Evolutionary conservation across 1,140 invertebrate species (phyloP), one percentile per base, ranked within the genome.

Genomic region (Zaprionus kolodkinae): DNA sequence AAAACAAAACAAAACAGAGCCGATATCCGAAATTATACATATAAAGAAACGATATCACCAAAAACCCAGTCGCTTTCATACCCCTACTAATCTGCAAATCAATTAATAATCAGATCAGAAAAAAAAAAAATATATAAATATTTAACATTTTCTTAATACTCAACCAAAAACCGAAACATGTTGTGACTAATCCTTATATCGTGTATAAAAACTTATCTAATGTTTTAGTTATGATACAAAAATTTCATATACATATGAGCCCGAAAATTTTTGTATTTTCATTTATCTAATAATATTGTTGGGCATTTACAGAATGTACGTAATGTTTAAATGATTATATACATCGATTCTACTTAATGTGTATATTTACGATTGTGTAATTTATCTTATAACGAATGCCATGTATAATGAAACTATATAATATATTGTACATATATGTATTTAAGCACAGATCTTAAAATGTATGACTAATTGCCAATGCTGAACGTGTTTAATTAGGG

Each of bases 21-120:
- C 72, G 80, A 87, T 88, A 80, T 87, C 84, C 60, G 70, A 78
- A 88, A 66, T 50, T 50, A 50, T 50, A 45, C 40, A 45, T 45
- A 88, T 55, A 71, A 83, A 80, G 76, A 72, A 59, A 57, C 57
- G 84, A 87, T 87, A 83, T 83, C 77, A 79, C 59, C 52, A 13
- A 54, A 54, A 65, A 75, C 61, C 56, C 80, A 80, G 76, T 66
- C 69, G 84, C 85, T 88, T 78, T 79, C 66, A 80, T 67, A 72
- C 66, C 84, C 77, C 74, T 56, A 86, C 72, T 69, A 69, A 62
- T 36, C 6, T 38, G 38, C 25, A 48, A 38, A 38, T 33, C 48
- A 55, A 48, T 5, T 45, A 43, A 57, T 36, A 38, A 48, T 27
- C 52, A 55, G 6, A 55, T 33, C 27, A 15, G 52, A n/a, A 1